Percentiles rank a stretch among this genome's conserved stretches.
Conservation (phyloP, 2,888 invertebrate species). For the Ceratothoa steindachneri region DNA sequence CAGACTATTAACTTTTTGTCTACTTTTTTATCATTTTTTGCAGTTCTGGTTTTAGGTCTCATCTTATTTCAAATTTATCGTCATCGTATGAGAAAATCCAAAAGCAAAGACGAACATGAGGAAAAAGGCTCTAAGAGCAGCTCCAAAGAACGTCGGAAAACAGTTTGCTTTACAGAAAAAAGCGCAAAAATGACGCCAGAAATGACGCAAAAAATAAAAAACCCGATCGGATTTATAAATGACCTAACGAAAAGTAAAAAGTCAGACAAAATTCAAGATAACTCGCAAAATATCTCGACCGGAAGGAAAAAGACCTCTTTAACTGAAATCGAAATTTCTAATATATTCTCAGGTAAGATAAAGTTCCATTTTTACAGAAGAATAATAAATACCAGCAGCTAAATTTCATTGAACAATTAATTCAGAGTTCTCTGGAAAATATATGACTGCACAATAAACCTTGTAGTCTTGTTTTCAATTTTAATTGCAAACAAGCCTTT, state of each 20-base stretch:
- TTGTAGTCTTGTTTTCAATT: no score
- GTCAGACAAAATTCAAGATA: background rate
- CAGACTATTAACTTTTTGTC: no score
- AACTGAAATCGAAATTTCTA: background rate
- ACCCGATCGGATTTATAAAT: background rate
- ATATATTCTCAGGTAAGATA: background rate
- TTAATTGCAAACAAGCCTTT: no score
- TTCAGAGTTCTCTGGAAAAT: background rate
- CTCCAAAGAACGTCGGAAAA: background rate
- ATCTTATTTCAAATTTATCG: slow-evolving; percentile 2
- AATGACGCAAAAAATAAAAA: background rate
- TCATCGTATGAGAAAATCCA: background rate
- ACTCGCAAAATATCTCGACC: background rate
- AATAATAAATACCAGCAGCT: background rate
- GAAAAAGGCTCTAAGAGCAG: background rate
- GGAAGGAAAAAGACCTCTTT: background rate
- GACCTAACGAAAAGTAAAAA: background rate
- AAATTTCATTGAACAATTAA: no score
- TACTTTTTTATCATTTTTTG: no score
- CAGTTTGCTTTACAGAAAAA: background rate
- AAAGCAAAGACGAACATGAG: background rate
- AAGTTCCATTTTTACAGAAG: background rate
- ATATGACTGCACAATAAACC: background rate
- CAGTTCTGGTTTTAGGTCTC: background rate
- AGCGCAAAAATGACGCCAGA: background rate